Evolutionary conservation across 2,113 vertebrate genomes (phyloP).

Genomic region (Sminthopsis crassicaudata): DNA sequence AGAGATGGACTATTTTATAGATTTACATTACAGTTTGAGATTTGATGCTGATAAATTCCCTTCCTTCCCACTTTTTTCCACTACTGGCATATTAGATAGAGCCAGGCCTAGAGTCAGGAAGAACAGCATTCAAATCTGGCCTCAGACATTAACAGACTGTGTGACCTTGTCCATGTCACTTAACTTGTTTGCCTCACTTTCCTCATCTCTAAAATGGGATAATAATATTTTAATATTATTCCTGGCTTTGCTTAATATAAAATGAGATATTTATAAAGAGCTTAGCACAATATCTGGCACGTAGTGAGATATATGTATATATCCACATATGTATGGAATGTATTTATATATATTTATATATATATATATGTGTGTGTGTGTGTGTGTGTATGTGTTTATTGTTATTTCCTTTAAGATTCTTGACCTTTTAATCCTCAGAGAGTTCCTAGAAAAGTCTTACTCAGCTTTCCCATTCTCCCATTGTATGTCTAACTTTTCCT

Average conservation of each 20-base stretch:
- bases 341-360: too few relatives aligned
- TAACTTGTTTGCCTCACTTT: background rate
- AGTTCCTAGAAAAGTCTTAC: background rate
- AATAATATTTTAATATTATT: background rate
- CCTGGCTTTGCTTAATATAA: background rate
- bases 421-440: background rate
- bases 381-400: background rate
- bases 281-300: background rate
- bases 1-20: background rate
- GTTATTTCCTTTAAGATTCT: background rate
- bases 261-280: background rate
- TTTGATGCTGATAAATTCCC: background rate
- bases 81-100: background rate
- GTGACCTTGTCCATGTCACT: background rate
- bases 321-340: too few relatives aligned
- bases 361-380: too few relatives aligned
- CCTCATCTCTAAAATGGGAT: background rate
- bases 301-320: background rate
- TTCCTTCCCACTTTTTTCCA: background rate
- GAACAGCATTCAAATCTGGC: background rate
- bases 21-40: background rate
- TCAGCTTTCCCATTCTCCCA: background rate
- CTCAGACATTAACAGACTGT: background rate
- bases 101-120: background rate
- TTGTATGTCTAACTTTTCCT: background rate